Conservation (phyloP, 2,113 vertebrate species). For the Andinoacara biseriatus region DNA sequence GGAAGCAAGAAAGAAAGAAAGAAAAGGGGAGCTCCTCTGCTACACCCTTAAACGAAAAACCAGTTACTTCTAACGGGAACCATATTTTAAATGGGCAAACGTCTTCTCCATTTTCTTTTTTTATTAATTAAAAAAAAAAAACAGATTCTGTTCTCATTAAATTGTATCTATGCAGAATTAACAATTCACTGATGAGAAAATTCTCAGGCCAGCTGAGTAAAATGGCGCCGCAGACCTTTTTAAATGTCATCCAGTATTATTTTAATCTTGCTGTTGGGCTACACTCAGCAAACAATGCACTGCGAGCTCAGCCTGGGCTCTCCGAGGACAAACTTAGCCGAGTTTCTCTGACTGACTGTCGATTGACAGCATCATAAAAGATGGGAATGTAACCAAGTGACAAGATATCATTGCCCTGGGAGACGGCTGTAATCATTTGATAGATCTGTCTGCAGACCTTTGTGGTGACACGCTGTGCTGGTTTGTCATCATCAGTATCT, state of each 20-base stretch:
- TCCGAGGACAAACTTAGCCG: slow-evolving; percentile 22
- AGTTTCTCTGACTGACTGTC: slow-evolving; percentile 2
- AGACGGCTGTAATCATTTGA: slow-evolving; percentile 61
- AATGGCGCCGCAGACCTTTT: slow-evolving; percentile 44
- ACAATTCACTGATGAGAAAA: slow-evolving; percentile 25
- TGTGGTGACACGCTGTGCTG: slow-evolving; percentile 43
- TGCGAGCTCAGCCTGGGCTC: slow-evolving; percentile 36
- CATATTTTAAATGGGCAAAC: too few relatives aligned
- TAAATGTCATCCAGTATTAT: slow-evolving; percentile 57
- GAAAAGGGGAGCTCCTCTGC: background rate
- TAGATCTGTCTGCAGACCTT: slow-evolving; percentile 58
- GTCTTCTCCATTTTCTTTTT: background rate
- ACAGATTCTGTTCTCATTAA: background rate
- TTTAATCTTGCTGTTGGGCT: slow-evolving; percentile 50
- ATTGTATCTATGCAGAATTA: background rate
- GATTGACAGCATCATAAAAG: slow-evolving; percentile 51
- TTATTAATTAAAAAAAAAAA: background rate
- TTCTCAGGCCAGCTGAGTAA: slow-evolving; percentile 15
- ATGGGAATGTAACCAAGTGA: slow-evolving; percentile 46
- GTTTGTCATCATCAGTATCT: slow-evolving; percentile 45
- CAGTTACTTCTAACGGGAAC: too few relatives aligned
- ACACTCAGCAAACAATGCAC: slow-evolving; percentile 42
- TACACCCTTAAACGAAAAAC: background rate
- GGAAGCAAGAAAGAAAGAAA: background rate
- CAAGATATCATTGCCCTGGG: slow-evolving; percentile 45